Conservation (phyloP, 2,888 invertebrate genomes). For the Chloroclysta siterata region DNA sequence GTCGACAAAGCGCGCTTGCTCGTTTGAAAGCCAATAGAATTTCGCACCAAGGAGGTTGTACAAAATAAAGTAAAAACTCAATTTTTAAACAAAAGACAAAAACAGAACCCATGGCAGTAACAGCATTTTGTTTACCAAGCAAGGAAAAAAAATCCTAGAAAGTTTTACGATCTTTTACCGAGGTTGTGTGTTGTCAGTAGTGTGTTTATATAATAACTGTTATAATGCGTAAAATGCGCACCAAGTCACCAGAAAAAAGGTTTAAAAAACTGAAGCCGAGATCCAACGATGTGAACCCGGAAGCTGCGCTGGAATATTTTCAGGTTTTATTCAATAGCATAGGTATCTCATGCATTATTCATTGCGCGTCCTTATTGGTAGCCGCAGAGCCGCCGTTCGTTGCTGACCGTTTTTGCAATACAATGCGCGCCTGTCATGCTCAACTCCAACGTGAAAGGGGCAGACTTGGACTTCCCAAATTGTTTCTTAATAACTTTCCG, state of each 20-base stretch:
- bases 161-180: too few relatives aligned
- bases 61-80: too few relatives aligned
- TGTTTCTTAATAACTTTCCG: conserved; percentile 17
- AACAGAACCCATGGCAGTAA: too few relatives aligned
- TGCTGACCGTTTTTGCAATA: conserved; percentile 40
- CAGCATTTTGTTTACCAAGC: too few relatives aligned
- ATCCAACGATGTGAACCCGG: conserved; percentile 64
- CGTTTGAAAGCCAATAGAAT: too few relatives aligned
- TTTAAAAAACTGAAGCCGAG: conserved; percentile 52
- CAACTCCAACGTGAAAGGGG: conserved; percentile 12
- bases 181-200: too few relatives aligned
- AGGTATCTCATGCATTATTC: conserved; percentile 42
- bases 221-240: conserved; percentile 22
- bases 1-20: too few relatives aligned
- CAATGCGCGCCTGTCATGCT: conserved; percentile 37
- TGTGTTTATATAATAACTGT: too few relatives aligned
- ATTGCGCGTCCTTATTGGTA: conserved; percentile 46
- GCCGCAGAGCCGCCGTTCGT: conserved; percentile 22
- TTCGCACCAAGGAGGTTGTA: too few relatives aligned
- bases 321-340: conserved; percentile 56
- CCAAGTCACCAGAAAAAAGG: conserved; percentile 52
- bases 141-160: too few relatives aligned
- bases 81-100: too few relatives aligned
- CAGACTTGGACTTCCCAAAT: conserved; percentile 25
- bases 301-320: conserved; percentile 70